Conservation (phyloP, 2,797 vertebrate species). For the Poeciliopsis gracilis region DNA sequence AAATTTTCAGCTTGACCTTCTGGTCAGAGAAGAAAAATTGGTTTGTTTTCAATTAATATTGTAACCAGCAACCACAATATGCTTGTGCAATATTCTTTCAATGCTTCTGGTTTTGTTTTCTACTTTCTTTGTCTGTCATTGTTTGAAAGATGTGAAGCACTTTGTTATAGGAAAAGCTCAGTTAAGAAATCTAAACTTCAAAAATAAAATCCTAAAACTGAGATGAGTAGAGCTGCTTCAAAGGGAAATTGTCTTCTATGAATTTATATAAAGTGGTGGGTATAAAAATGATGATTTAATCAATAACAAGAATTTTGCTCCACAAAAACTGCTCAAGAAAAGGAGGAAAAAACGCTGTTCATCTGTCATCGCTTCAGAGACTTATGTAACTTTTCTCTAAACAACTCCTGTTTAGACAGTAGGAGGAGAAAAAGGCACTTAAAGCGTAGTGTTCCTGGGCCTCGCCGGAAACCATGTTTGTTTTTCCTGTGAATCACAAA, state of each 20-base stretch:
- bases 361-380: not conserved
- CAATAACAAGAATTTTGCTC: not conserved
- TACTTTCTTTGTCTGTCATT: not conserved
- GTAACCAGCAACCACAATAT: not conserved
- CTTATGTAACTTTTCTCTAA: conserved; percentile 24
- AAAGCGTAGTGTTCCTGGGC: conserved; percentile 53
- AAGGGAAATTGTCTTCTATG: not conserved
- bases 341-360: not conserved
- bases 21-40: not conserved
- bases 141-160: not conserved
- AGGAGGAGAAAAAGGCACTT: conserved; percentile 43
- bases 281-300: not conserved
- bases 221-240: not conserved
- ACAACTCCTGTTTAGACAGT: conserved; percentile 22
- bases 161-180: not conserved
- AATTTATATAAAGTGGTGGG: not conserved
- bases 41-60: not conserved
- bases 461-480: conserved; percentile 58
- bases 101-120: not conserved
- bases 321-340: not conserved
- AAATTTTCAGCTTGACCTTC: not conserved
- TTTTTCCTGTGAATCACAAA: conserved; percentile 73
- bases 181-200: not conserved
- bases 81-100: not conserved
- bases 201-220: not conserved